A percentile compares a stretch with the other conserved stretches of the same genome.
These are phyloP conservation scores for Cataglyphis albicans DNA, from an alignment of 2,888 invertebrate genomes.

Conservation along the genomic window DNA sequence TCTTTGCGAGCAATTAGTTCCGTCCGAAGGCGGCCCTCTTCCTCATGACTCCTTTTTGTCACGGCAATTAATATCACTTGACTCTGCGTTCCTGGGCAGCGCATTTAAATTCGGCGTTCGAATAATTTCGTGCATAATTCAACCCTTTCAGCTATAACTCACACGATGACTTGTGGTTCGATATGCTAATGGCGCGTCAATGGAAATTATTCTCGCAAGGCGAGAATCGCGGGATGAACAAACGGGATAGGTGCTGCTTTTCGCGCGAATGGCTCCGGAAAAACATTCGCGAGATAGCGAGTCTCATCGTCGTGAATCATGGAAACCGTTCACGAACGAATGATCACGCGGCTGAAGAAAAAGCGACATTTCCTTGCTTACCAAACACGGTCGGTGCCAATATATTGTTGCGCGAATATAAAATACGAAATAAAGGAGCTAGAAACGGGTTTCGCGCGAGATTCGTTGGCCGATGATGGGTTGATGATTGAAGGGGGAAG, in stretches of 20 bases:
- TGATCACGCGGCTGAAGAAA: slow-evolving; percentile 14
- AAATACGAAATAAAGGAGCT: slow-evolving; percentile 42
- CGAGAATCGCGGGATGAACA: slow-evolving; percentile 62
- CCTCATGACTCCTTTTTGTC: slow-evolving; percentile 66
- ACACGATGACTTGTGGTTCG: slow-evolving; percentile 72
- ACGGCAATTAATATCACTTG: slow-evolving; percentile 76
- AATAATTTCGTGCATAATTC: slow-evolving; percentile 85
- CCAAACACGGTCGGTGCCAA: slow-evolving; percentile 28
- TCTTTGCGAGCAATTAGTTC: slow-evolving; percentile 63
- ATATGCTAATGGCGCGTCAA: slow-evolving; percentile 78
- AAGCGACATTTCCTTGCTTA: slow-evolving; percentile 28
- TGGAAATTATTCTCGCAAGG: slow-evolving; percentile 74
- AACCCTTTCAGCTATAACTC: slow-evolving; percentile 85
- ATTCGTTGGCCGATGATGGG: slow-evolving; percentile 36
- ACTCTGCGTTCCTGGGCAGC: slow-evolving; percentile 64
- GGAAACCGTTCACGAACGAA: slow-evolving; percentile 6
- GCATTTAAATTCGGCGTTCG: slow-evolving; percentile 84
- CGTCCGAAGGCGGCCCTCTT: slow-evolving; percentile 49
- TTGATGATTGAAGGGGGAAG: slow-evolving; percentile 24
- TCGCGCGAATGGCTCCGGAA: slow-evolving; percentile 4
- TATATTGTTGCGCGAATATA: slow-evolving; percentile 38
- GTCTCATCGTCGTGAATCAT: slow-evolving; percentile 33
- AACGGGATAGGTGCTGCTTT: background rate
- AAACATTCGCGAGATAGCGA: slow-evolving; percentile 1
- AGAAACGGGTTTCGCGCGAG: slow-evolving; percentile 38